Evolutionary conservation across 1,140 invertebrate species (phyloP), one percentile per base, ranked within the genome.

Genomic region (Anadara kagoshimensis): DNA sequence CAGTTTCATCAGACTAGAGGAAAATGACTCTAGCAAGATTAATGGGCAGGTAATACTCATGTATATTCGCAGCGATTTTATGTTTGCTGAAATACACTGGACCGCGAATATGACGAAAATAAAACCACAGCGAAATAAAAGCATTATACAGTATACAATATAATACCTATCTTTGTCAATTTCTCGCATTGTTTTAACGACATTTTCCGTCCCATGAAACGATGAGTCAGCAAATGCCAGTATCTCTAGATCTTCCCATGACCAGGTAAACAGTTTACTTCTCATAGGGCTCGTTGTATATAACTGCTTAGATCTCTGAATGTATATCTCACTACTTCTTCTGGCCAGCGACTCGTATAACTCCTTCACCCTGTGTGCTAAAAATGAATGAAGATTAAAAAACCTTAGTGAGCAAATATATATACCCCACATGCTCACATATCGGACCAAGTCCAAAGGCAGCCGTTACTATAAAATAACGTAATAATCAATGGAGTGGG

Each of bases 291-390:
- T 75, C 41, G 78, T 79, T 16, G 92, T 91, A 70, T 94, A 94
- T 90, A 97, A 93, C 83, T 96, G 93, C 67, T 82, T 93, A 53
- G 95, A 97, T 51, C 97, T 91, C 85, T 98, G 95, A 47, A 99
- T 94, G 89, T 99, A 99, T 77, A 99, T 98, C 83, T 98, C 94
- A 1, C 95, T 94, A 87, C 97, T 98, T 85, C 96, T 96, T 73
- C 95, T 94, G 18, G 93, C 93, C 68, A 98, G 90, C 80, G 93
- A 95, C 0, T 93, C 92, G 85, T 97, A 96, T 0, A 99, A 90
- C 82, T 97, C 95, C 74, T 99, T 96, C 2, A 98, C 82, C 81
- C 91, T 91, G 61, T 85, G 78, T 67, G 85, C 91, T 91, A 75
- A 61, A 85, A 82, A 20, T 49, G 2, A 65, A 57, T 22, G 7